Percentiles rank a stretch among this genome's conserved stretches.
Conservation (phyloP, 2,797 vertebrate genomes). For the Phataginus tricuspis region DNA sequence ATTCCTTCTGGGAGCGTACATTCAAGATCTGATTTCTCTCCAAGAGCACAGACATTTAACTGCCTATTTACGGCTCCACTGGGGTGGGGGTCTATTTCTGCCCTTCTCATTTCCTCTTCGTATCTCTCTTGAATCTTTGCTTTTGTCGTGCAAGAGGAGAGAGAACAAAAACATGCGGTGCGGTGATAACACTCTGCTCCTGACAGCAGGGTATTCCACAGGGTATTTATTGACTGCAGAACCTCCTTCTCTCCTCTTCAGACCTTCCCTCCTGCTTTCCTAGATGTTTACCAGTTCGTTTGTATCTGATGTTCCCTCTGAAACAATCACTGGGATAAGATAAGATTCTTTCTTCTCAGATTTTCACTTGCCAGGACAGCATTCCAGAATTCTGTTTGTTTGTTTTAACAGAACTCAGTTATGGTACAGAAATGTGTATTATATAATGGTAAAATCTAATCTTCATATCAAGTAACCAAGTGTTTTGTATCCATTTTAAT, state of each 20-base stretch:
- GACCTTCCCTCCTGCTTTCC: background rate
- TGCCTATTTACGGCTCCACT: background rate
- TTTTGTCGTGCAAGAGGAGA: conserved; percentile 4
- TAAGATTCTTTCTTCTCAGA: background rate
- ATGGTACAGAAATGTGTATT: background rate
- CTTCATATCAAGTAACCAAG: background rate
- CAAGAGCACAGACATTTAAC: background rate
- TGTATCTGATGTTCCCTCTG: background rate
- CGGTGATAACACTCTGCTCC: background rate
- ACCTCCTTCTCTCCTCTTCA: background rate
- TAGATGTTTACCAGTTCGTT: background rate
- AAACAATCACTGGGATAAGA: background rate
- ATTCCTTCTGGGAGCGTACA: background rate
- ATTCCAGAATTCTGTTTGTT: background rate
- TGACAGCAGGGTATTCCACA: background rate
- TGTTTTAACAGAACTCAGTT: background rate
- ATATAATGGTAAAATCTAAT: background rate
- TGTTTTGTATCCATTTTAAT: background rate
- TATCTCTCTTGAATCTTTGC: conserved; percentile 34
- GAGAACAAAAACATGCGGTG: conserved; percentile 14
- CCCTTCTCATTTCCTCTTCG: conserved; percentile 54
- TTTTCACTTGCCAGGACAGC: background rate
- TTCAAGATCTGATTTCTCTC: background rate
- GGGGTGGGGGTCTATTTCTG: background rate
- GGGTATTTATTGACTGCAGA: background rate